These are phyloP conservation scores for Aporrectodea caliginosa DNA, from an alignment of 1,140 invertebrate species.

Conservation along the genomic window DNA sequence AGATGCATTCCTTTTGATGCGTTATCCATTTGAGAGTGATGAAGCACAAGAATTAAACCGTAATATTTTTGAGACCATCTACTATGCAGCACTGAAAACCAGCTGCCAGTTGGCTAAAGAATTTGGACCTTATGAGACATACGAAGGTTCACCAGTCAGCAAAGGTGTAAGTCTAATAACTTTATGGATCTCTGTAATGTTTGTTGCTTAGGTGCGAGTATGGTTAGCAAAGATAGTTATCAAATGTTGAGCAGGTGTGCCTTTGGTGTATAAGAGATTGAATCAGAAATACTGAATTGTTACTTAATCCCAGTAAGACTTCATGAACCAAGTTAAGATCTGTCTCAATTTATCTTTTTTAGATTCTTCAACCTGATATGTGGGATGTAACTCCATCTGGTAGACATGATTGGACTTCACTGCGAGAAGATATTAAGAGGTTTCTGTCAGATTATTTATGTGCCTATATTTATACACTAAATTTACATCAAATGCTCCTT, in stretches of 20 bases:
- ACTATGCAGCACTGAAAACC: conserved; percentile 92
- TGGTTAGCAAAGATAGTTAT: no score
- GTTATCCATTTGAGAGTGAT: conserved; percentile 73
- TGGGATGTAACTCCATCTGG: conserved; percentile 85
- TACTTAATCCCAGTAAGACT: no score
- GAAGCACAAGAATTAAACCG: conserved; percentile 84
- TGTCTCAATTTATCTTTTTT: no score
- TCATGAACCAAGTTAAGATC: no score
- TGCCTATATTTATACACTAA: no score
- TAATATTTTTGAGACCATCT: conserved; percentile 97
- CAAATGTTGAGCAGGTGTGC: no score
- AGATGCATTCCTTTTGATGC: conserved; percentile 92
- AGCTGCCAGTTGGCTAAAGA: conserved; percentile 91
- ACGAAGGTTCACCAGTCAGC: conserved; percentile 84
- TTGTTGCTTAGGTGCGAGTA: no score
- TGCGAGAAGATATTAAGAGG: conserved; percentile 83
- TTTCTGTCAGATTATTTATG: conserved; percentile 44
- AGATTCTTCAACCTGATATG: conserved; percentile 97
- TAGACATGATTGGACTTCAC: conserved; percentile 80
- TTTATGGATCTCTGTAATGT: conserved; percentile 12
- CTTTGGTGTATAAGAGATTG: no score
- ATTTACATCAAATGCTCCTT: no score
- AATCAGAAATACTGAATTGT: no score
- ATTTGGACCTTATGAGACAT: conserved; percentile 84
- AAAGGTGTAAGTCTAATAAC: conserved; percentile 67